Evolutionary conservation across 2,888 invertebrate species (phyloP).

Genomic region (Tiphia femorata): DNA sequence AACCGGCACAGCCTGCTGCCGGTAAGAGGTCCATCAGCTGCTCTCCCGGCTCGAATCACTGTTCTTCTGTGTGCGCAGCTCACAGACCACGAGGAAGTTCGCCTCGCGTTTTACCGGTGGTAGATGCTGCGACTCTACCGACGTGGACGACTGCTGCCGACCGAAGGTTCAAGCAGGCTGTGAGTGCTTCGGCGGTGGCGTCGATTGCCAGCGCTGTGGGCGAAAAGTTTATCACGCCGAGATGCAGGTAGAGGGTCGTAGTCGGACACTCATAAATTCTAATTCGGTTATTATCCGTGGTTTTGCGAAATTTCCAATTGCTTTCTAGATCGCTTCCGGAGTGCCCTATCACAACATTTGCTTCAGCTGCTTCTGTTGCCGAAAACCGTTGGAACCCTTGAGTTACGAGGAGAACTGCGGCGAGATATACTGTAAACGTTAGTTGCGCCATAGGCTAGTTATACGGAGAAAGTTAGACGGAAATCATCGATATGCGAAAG

Average conservation of each 20-base stretch:
- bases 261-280: background rate
- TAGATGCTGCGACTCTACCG: conserved; percentile 30
- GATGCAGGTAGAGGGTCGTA: conserved; percentile 61
- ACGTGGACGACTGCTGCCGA: conserved; percentile 27
- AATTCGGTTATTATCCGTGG: background rate
- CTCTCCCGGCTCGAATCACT: too few relatives aligned
- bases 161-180: conserved; percentile 34
- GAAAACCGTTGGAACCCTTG: conserved; percentile 69
- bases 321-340: conserved; percentile 63
- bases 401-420: conserved; percentile 70
- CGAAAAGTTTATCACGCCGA: conserved; percentile 65
- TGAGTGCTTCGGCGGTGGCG: conserved; percentile 60
- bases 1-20: conserved; percentile 33
- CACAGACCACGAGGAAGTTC: conserved; percentile 26
- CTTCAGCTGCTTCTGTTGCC: conserved; percentile 71
- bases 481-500: too few relatives aligned
- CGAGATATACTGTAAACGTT: conserved; percentile 72
- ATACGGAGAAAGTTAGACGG: too few relatives aligned
- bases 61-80: conserved; percentile 18
- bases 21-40: conserved; percentile 52
- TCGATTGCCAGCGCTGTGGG: conserved; percentile 65
- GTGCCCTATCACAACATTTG: conserved; percentile 70
- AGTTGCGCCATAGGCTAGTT: conserved; percentile 42
- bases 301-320: background rate
- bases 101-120: too few relatives aligned